Conservation (phyloP, 2,888 invertebrate genomes). For the Drosophila paranaensis region DNA sequence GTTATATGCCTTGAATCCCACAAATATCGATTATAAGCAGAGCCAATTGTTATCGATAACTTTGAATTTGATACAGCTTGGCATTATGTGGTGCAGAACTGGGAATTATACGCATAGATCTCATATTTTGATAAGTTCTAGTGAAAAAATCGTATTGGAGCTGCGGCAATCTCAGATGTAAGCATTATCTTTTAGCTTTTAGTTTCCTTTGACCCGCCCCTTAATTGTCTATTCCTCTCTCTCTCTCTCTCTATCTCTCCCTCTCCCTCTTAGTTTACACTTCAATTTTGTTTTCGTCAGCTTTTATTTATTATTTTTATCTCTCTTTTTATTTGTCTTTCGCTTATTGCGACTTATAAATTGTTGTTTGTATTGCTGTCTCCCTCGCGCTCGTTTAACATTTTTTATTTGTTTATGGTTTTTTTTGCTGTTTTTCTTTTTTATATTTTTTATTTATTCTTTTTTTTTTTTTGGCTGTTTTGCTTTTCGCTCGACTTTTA, state of each 20-base stretch:
- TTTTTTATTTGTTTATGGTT: constrained; percentile 48
- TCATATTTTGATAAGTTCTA: not conserved
- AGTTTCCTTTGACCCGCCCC: not conserved
- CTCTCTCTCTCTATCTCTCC: not conserved
- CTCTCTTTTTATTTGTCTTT: constrained; percentile 53
- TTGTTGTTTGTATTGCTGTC: constrained; percentile 50
- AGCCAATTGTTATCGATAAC: not conserved
- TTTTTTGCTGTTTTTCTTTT: constrained; percentile 23
- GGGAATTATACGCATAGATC: not conserved
- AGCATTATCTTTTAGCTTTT: too few species aligned
- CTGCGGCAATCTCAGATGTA: not conserved
- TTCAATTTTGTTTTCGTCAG: constrained; percentile 12
- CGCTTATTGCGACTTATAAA: constrained; percentile 78
- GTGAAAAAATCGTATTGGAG: too few species aligned
- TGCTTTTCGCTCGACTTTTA: constrained; percentile 10
- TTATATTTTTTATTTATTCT: not conserved
- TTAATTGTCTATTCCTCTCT: not conserved
- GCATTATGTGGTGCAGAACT: too few species aligned
- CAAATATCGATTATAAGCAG: not conserved
- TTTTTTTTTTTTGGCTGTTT: constrained; percentile 25
- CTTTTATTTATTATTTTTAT: constrained; percentile 40
- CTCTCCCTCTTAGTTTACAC: constrained; percentile 3
- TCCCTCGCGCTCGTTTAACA: constrained; percentile 2
- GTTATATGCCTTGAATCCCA: not conserved
- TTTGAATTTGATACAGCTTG: not conserved